Conservation (phyloP, 2,113 vertebrate species). For the Gobio gobio region DNA sequence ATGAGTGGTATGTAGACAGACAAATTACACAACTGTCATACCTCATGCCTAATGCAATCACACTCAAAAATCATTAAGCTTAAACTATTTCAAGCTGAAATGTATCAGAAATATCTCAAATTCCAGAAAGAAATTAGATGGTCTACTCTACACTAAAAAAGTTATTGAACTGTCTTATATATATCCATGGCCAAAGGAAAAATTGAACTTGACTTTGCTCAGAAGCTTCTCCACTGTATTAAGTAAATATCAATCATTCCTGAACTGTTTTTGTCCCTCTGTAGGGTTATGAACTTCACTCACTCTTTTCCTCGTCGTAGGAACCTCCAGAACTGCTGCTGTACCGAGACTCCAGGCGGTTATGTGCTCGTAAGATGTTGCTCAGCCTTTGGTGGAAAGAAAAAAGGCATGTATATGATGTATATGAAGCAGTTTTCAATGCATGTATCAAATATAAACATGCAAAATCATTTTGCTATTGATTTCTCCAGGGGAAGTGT, state of each 20-base stretch:
- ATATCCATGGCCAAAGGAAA: background rate
- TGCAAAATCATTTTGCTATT: background rate
- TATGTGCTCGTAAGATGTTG: slow-evolving; percentile 89
- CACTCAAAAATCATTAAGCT: background rate
- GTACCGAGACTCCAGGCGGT: slow-evolving; percentile 94
- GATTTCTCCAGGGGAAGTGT: slow-evolving; percentile 6
- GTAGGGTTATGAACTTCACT: slow-evolving; percentile 63
- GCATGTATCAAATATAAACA: background rate
- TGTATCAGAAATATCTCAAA: background rate
- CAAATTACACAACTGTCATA: slow-evolving; percentile 1
- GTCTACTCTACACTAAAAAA: background rate
- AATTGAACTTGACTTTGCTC: background rate
- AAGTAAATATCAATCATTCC: background rate
- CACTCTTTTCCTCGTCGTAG: slow-evolving; percentile 97
- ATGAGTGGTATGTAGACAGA: slow-evolving; percentile 31
- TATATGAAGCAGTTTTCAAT: background rate
- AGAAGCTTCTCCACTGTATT: background rate
- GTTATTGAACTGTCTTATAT: background rate
- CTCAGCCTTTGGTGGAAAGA: slow-evolving; percentile 75
- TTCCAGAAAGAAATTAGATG: background rate
- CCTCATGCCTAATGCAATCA: slow-evolving; percentile 2
- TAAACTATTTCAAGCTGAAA: background rate
- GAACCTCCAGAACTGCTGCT: slow-evolving; percentile 98
- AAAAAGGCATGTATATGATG: background rate
- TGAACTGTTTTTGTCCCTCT: background rate